phyloP scores from a whole-genome alignment of 2,113 vertebrate genomes.

The Melanerpes formicivorus region DNA sequence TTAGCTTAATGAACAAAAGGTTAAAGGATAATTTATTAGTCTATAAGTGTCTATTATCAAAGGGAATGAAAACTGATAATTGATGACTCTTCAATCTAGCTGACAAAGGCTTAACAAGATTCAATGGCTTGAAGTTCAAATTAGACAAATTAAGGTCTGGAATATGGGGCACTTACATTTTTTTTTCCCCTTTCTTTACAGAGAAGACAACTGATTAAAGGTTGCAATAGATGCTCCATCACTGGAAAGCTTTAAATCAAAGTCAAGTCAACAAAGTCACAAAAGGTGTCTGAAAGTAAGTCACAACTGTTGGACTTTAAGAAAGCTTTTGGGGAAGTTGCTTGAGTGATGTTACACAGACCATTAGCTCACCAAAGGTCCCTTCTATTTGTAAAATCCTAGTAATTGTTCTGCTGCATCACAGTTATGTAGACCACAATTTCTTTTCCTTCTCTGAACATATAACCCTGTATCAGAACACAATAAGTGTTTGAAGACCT shows the following conservation, averaged over 20 bases:
- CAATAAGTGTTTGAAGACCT: background rate
- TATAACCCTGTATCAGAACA: background rate
- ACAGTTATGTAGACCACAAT: background rate
- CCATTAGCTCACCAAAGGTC: background rate
- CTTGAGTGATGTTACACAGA: background rate
- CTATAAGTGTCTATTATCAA: constrained; percentile 65
- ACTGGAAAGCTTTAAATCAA: background rate
- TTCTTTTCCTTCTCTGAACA: background rate
- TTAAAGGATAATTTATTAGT: constrained; percentile 71
- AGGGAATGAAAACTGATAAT: constrained; percentile 63
- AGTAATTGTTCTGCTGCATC: background rate
- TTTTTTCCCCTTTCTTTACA: background rate
- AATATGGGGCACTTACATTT: background rate
- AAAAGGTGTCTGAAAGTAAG: background rate
- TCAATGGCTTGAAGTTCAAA: constrained; percentile 58
- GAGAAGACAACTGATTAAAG: background rate
- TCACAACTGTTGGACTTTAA: background rate
- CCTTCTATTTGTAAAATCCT: constrained; percentile 12
- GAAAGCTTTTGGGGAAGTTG: background rate
- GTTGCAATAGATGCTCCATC: background rate
- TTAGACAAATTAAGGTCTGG: constrained; percentile 59
- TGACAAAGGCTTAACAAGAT: constrained; percentile 65
- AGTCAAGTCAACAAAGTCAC: constrained; percentile 6
- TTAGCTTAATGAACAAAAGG: constrained; percentile 67
- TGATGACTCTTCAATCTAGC: constrained; percentile 62